Evolutionary conservation across 1,140 invertebrate genomes (phyloP), one percentile per base, ranked within the genome.

Genomic region (Tachypleus tridentatus): DNA sequence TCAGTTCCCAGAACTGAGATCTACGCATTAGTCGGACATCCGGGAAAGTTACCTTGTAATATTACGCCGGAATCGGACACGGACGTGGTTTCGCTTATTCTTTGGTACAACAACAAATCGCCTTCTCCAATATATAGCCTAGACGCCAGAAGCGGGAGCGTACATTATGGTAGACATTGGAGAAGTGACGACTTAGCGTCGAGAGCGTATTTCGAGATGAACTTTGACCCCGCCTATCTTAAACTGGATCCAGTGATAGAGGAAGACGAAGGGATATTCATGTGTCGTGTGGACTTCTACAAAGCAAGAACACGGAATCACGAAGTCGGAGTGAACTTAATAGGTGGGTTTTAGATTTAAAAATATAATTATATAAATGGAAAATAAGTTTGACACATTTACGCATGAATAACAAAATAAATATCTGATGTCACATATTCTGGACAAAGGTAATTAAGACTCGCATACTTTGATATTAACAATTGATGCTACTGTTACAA

Each of bases 271-370:
- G 81, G 87, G 8, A 79, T 90, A 57, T 94, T 91, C 76, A 80
- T 89, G 70, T 93, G 90, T 77, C 81, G 91, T 51, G 89, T 92
- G 9, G 89, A 92, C 76, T 93, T 91, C 77, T 84, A 86, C 74
- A 82, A 86, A 67, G 88, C 87, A 8, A 89, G 91, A 76, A 91
- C 89, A 1, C 82, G 88, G 71, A 92, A 92, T 75, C 87, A 84
- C 58, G 86, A 85, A 77, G 85, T 92, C 71, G 89, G 89, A 75
- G 81, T 93, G 63, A 89, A 87, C 69, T 86, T 93, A 63, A 87
- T 92, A 74, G 87, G 89, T 93, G 78, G 88, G 29, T 29, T 29
- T 29, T 29, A 29, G 29, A 29, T 29, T 1, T 29, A 29, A 29
- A n/a, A n/a, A n/a, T n/a, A 29, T 29, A 29, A 29, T 29, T 29